Conservation (phyloP, 92 coral and sea anemone genomes). For the Scolanthus callimorphus region DNA sequence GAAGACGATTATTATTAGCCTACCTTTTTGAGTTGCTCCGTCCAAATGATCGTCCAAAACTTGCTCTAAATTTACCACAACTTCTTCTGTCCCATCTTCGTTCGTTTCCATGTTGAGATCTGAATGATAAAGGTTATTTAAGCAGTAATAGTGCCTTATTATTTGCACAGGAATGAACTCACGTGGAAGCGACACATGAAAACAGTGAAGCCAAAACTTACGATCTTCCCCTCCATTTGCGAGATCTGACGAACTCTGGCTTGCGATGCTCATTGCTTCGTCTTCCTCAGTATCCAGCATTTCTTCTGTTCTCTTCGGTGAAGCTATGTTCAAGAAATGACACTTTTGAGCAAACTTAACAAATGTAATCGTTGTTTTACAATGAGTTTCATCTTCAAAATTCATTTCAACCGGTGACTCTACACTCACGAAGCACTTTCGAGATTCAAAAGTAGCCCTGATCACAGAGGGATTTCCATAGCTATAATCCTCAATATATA, state of each 20-base stretch:
- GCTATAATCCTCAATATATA: too few relatives aligned
- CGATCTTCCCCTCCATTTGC: conserved; percentile 81
- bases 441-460: too few relatives aligned
- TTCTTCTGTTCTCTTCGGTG: conserved; percentile 33
- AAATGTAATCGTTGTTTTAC: too few relatives aligned
- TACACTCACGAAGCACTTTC: too few relatives aligned
- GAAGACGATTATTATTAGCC: too few relatives aligned
- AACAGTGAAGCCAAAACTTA: too few relatives aligned
- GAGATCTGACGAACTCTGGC: conserved; percentile 57
- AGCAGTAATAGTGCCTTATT: background rate
- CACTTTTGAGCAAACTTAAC: too few relatives aligned
- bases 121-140: background rate
- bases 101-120: conserved; percentile 57
- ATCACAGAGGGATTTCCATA: too few relatives aligned
- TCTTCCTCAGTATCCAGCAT: conserved; percentile 54
- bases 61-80: conserved; percentile 89
- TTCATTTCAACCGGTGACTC: too few relatives aligned
- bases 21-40: conserved; percentile 88
- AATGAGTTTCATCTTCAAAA: too few relatives aligned
- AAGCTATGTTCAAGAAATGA: too few relatives aligned
- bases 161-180: background rate
- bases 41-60: conserved; percentile 76
- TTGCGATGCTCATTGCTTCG: conserved; percentile 71
- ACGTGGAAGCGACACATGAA: background rate
- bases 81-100: conserved; percentile 67